A percentile compares a stretch with the other conserved stretches of the same genome.
These are phyloP conservation scores for Plebejus argus DNA, from an alignment of 2,888 invertebrate species.

Conservation along the genomic window DNA sequence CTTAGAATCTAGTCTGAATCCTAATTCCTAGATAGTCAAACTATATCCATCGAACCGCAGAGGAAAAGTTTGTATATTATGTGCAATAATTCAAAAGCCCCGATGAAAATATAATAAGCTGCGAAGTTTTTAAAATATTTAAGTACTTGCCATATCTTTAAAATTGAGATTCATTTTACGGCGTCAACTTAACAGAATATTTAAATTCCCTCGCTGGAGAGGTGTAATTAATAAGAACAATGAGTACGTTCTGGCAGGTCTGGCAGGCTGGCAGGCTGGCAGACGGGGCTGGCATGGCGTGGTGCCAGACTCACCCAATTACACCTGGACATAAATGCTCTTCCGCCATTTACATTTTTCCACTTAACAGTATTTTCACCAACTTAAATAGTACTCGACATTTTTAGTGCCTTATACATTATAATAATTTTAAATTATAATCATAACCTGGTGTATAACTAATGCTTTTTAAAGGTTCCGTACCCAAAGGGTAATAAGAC, in stretches of 20 bases:
- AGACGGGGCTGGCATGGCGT: not conserved
- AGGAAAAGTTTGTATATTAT: too few species aligned
- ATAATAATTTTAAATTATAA: too few species aligned
- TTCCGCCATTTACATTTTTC: conserved; percentile 19
- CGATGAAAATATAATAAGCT: not conserved
- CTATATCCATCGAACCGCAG: too few species aligned
- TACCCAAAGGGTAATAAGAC: too few species aligned
- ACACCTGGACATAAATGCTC: conserved; percentile 20
- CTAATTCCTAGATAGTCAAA: too few species aligned
- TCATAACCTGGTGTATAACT: too few species aligned
- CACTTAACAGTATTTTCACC: conserved; percentile 8
- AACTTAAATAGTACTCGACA: not conserved
- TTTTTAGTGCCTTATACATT: not conserved
- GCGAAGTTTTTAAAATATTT: not conserved
- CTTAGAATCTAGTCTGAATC: too few species aligned
- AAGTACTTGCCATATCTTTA: not conserved
- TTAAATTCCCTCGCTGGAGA: not conserved
- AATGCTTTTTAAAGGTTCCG: too few species aligned
- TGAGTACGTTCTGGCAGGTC: conserved; percentile 21
- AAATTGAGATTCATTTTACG: not conserved
- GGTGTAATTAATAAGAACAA: conserved; percentile 30
- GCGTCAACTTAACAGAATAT: conserved; percentile 5
- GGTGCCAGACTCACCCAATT: conserved; percentile 16
- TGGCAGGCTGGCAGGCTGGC: conserved; percentile 16
- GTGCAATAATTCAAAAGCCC: not conserved